Base-by-base conservation (phyloP, 2,797 vertebrate genomes). In the Cirrhinus mrigala region DNA sequence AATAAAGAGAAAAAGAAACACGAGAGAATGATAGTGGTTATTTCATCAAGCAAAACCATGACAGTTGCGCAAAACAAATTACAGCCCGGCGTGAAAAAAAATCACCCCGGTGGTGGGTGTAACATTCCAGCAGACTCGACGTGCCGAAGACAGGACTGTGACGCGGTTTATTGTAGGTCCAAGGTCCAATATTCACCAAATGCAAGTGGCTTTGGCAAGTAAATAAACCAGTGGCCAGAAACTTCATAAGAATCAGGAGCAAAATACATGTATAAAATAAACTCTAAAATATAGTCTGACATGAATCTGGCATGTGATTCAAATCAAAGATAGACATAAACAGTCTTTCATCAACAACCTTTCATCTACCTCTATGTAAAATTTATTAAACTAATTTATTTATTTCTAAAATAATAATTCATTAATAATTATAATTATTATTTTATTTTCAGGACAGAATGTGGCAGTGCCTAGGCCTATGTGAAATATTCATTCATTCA, bases 21-120 rank as follows among this genome's bases (percentile, higher is more conserved):
- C 24, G 89, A 87, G 91, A 90, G 92, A 91, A 93, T 92, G 91
- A 93, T 92, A 91, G 91, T 86, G 84, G 89, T 82, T 89, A 91
- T 92, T 91, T 92, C 90, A 93, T 92, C 91, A 89, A 87, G 81
- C 87, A 86, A 91, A 92, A 90, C 89, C 89, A 89, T 90, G 88
- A 86, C 89, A 89, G 87, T 64, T 58, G 37, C 46, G 11, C 64
- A 75, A 44, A 44, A 40, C 44, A 64, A 80, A 86, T 88, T 87
- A 84, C 62, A 58, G 48, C 54, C 62, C 33, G n/a, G 15, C 10
- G 68, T 69, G 8, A 68, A 64, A 20, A 20, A 81, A 81, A 64
- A 33, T 54, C 48, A 60, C 16, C 15, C 46, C 18, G 48, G 48
- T 68, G 29, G 24, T 66, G 50, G n/a, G 24, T 58, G n/a, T n/a